A percentile compares a stretch with the other conserved stretches of the same genome.
phyloP scores from a whole-genome alignment of 2,888 invertebrate genomes.

The Spatulosminthurus flaviceps region DNA sequence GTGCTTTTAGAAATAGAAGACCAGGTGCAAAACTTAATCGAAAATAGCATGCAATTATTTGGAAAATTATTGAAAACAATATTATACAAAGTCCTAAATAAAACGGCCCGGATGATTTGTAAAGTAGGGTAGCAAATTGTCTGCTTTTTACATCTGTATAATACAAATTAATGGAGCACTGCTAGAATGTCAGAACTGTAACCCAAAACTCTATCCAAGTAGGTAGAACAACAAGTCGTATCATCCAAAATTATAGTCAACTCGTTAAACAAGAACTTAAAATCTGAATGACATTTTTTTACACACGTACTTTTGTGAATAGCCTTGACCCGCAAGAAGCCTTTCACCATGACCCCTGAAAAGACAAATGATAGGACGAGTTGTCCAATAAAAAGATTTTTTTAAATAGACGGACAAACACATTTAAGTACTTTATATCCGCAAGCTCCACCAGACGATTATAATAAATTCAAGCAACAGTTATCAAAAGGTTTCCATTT shows the following conservation, averaged over 20 bases:
- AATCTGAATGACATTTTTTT: background rate
- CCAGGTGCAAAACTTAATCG: too few relatives aligned
- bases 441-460: slow-evolving; percentile 22
- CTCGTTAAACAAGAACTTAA: background rate
- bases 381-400: slow-evolving; percentile 14
- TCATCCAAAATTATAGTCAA: background rate
- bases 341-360: slow-evolving; percentile 64
- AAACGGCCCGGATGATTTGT: too few relatives aligned
- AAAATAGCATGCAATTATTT: too few relatives aligned
- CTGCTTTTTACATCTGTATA: background rate
- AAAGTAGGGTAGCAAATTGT: too few relatives aligned
- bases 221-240: background rate
- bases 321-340: slow-evolving; percentile 63
- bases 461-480: slow-evolving; percentile 23
- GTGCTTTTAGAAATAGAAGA: too few relatives aligned
- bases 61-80: too few relatives aligned
- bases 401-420: background rate
- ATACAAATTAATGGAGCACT: background rate
- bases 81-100: too few relatives aligned
- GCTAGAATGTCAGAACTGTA: background rate
- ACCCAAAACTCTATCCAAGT: background rate
- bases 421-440: background rate
- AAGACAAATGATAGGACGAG: slow-evolving; percentile 49
- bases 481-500: background rate
- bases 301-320: slow-evolving; percentile 63